A percentile compares a stretch with the other conserved stretches of the same genome.
Evolutionary conservation across 2,113 vertebrate species (phyloP).

Genomic region (Tamias sibiricus): DNA sequence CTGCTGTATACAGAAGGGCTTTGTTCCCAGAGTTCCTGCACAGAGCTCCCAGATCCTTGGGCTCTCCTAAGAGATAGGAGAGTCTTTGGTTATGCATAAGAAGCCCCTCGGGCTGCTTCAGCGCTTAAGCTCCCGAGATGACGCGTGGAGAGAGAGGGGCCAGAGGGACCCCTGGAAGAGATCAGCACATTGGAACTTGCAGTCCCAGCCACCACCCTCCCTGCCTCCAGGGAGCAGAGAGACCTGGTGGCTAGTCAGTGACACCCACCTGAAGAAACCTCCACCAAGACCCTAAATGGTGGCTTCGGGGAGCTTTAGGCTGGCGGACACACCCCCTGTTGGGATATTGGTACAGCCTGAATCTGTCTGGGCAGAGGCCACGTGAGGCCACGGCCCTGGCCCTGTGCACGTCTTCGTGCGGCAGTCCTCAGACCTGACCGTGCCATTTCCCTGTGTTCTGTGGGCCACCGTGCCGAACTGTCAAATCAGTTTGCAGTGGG

Average conservation of each 20-base stretch:
- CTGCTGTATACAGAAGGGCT: not conserved
- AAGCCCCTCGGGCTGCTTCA: too few relatives aligned
- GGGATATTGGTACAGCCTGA: not conserved
- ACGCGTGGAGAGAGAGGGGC: not conserved
- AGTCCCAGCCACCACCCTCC: too few relatives aligned
- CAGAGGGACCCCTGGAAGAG: not conserved
- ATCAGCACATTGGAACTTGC: not conserved
- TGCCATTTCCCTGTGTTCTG: not conserved
- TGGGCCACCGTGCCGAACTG: not conserved
- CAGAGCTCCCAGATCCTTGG: not conserved
- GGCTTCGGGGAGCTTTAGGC: not conserved
- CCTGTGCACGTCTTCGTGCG: not conserved
- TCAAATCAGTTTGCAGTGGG: not conserved
- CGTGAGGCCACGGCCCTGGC: too few relatives aligned
- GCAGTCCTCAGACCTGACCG: not conserved
- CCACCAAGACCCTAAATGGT: not conserved
- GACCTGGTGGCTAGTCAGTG: not conserved
- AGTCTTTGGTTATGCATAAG: not conserved
- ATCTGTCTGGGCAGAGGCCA: not conserved
- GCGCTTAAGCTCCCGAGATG: not conserved
- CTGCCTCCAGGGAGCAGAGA: too few relatives aligned
- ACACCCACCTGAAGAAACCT: not conserved
- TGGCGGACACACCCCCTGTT: rapidly evolving
- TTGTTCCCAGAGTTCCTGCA: not conserved
- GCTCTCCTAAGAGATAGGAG: not conserved